Conservation (phyloP, 2,797 vertebrate genomes). For the Danio choprae region DNA sequence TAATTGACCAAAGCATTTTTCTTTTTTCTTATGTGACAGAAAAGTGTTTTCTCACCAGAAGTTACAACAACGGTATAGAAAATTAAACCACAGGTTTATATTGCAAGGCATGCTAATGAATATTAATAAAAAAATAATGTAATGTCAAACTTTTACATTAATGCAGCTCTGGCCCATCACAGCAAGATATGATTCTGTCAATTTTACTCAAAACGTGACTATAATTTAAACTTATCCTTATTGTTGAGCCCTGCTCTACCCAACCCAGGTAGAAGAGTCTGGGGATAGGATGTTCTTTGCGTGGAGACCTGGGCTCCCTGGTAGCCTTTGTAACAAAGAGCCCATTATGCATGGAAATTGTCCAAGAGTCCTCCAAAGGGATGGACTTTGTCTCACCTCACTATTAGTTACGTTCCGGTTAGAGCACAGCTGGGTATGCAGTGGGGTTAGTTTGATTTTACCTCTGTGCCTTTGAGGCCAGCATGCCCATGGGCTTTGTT, state of each 20-base stretch:
- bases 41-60: background rate
- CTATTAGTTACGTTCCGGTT: slow-evolving; percentile 47
- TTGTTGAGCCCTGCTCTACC: background rate
- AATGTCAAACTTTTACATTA: background rate
- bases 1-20: too few species aligned
- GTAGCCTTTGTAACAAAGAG: slow-evolving; percentile 37
- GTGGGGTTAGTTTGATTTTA: background rate
- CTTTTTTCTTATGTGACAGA: background rate
- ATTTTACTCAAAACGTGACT: too few species aligned
- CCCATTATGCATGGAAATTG: slow-evolving; percentile 34
- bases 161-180: background rate
- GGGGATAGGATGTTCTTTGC: slow-evolving; percentile 25
- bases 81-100: background rate
- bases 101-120: background rate
- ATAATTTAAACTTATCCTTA: background rate
- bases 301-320: slow-evolving; percentile 30
- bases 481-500: slow-evolving; percentile 48
- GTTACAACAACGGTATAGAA: background rate
- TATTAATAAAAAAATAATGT: background rate
- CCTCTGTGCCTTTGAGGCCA: slow-evolving; percentile 8
- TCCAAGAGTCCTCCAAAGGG: slow-evolving; percentile 54
- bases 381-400: slow-evolving; percentile 33
- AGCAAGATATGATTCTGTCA: background rate
- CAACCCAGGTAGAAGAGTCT: slow-evolving; percentile 22
- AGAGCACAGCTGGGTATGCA: slow-evolving; percentile 35